Base-by-base conservation (phyloP, 2,113 vertebrate genomes). In the Aphelocoma coerulescens region DNA sequence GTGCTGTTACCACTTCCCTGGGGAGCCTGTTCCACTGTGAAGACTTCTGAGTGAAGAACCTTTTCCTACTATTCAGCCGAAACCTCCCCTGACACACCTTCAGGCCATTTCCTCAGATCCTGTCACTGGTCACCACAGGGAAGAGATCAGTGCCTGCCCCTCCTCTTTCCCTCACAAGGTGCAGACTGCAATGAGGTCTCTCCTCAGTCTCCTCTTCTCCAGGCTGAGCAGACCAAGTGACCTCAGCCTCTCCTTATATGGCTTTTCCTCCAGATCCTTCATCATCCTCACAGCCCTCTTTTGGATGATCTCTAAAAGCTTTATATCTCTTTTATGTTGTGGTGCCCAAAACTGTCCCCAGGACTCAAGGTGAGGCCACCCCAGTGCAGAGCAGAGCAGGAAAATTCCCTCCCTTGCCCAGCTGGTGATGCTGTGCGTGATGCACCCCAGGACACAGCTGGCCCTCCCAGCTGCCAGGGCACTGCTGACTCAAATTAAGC, bases 311-410 rank as follows among this genome's bases (percentile, higher is more conserved):
- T 41, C 23, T 28, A 27, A 19, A n/a, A 51, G 11, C 15, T 61
- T 43, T 30, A 10, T 9, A n/a, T 24, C 5, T 35, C 16, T 51
- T 41, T 61, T 61, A 22, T 61, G 20, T 35, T 24, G 16, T 51
- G 37, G 16, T 7, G 6, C 8, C 24, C 32, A 23, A 35, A 61
- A n/a, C 35, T 71, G 24, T 8, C 32, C 24, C 32, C 13, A 61
- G 32, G 1, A 43, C 24, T 30, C 0, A 0, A 43, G 55, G 10
- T 43, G 32, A 61, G 32, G 24, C 13, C 2, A 3, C 24, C 23
- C 5, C 35, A 30, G 4, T 4, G 6, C 35, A 59, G 66, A 71
- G 12, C 66, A 71, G 16, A 30, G 44, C 0, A 0, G 35, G 30
- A n/a, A 11, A 59, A 28, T 23, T 7, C 30, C 30, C 9, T 49